These are phyloP conservation scores for Oryzias melastigma DNA, from an alignment of 2,113 vertebrate species.

Conservation along the genomic window DNA sequence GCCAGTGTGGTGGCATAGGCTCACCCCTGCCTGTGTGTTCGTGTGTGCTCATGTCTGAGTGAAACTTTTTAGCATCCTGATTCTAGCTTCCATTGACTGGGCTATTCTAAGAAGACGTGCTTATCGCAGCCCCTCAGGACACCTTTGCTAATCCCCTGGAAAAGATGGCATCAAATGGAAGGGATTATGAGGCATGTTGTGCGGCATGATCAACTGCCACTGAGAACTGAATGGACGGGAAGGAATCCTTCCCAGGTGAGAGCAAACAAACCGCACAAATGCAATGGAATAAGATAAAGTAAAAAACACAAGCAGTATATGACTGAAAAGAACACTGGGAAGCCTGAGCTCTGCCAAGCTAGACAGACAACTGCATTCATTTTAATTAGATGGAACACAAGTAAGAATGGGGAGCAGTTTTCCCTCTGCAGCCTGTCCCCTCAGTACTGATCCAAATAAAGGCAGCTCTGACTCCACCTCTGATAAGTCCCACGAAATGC, in stretches of 20 bases:
- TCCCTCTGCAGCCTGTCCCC: constrained; percentile 26
- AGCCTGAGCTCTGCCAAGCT: constrained; percentile 15
- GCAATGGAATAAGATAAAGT: constrained; percentile 10
- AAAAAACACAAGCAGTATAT: constrained; percentile 20
- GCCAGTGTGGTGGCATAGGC: too few species aligned
- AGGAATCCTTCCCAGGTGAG: constrained; percentile 37
- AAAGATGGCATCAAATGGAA: constrained; percentile 68
- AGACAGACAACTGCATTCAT: constrained; percentile 28
- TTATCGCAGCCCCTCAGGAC: constrained; percentile 56
- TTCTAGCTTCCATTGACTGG: constrained; percentile 52
- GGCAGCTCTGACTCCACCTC: constrained; percentile 19
- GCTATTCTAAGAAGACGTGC: constrained; percentile 46
- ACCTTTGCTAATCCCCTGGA: constrained; percentile 60
- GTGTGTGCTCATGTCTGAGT: constrained; percentile 10
- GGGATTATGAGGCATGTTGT: constrained; percentile 67
- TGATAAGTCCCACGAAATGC: constrained; percentile 9
- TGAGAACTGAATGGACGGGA: constrained; percentile 45
- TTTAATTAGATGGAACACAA: constrained; percentile 42
- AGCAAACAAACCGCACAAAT: constrained; percentile 19
- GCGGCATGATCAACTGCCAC: constrained; percentile 55
- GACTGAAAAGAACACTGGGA: constrained; percentile 39
- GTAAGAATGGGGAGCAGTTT: constrained; percentile 22
- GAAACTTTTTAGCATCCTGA: constrained; percentile 58
- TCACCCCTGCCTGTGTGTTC: not conserved
- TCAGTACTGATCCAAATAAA: constrained; percentile 9